Percentiles rank a stretch among this genome's conserved stretches.
Conservation (phyloP, 2,113 vertebrate species). For the Stictonetta naevosa region DNA sequence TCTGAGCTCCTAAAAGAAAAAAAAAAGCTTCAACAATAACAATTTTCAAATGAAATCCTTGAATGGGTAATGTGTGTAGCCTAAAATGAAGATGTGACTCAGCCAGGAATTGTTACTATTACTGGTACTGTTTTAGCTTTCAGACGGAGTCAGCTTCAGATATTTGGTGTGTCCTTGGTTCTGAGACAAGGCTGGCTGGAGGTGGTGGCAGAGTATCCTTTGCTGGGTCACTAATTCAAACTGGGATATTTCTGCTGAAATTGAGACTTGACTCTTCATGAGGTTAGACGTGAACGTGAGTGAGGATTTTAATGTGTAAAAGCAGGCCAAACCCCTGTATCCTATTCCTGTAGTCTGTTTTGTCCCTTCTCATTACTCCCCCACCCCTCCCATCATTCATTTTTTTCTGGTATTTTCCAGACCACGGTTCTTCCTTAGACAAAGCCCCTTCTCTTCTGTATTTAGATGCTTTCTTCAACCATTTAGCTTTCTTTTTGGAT, state of each 20-base stretch:
- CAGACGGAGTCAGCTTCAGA: neutral
- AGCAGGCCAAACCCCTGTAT: neutral
- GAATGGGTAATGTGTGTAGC: neutral
- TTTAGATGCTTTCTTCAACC: neutral
- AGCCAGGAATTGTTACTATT: constrained; percentile 53
- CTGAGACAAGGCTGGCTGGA: neutral
- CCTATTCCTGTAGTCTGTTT: neutral
- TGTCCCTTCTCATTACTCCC: neutral
- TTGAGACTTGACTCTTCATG: neutral
- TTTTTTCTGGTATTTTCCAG: neutral
- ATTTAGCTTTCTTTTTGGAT: neutral
- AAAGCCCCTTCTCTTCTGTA: neutral
- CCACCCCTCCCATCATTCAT: neutral
- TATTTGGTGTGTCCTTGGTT: constrained; percentile 1
- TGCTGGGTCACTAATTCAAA: neutral
- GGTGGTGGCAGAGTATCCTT: neutral
- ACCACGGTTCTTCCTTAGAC: neutral
- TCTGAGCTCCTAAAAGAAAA: neutral
- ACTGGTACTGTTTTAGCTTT: constrained; percentile 25
- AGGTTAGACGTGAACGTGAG: neutral
- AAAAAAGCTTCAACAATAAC: constrained; percentile 32
- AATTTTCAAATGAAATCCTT: constrained; percentile 15
- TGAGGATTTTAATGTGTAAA: neutral
- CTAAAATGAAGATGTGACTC: constrained; percentile 43
- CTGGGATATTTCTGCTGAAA: neutral